phyloP scores from a whole-genome alignment of 2,113 vertebrate genomes.

The Panthera tigris region DNA sequence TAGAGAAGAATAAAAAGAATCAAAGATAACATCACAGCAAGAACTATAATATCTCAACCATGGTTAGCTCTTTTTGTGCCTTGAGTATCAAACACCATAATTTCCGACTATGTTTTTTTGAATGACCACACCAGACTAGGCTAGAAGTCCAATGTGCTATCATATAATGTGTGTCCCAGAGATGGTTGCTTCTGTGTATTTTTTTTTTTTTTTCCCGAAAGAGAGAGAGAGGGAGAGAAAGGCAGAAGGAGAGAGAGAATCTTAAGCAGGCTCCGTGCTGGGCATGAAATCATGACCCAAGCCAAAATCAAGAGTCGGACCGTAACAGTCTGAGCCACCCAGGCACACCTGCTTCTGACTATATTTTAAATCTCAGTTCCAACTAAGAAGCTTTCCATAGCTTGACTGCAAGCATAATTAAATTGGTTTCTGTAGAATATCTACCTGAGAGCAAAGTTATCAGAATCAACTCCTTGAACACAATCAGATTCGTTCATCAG shows the following conservation, averaged over 20 bases:
- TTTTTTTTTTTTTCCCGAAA: too few relatives aligned
- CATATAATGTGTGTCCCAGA: neutral
- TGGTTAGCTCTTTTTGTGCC: neutral
- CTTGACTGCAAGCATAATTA: neutral
- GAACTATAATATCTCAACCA: neutral
- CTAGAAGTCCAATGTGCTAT: neutral
- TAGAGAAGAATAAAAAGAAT: neutral
- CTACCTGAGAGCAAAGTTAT: neutral
- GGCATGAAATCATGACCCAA: too few relatives aligned
- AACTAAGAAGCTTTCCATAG: neutral
- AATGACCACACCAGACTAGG: neutral
- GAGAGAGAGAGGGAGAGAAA: too few relatives aligned
- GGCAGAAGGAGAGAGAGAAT: too few relatives aligned
- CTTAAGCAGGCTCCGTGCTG: too few relatives aligned
- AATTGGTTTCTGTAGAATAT: neutral
- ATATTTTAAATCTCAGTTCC: constrained; percentile 43
- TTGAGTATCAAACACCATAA: neutral
- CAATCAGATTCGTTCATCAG: neutral
- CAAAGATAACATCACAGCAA: neutral
- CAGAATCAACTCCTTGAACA: neutral
- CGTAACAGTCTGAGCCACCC: too few relatives aligned
- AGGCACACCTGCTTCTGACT: neutral
- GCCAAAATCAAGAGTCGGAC: too few relatives aligned
- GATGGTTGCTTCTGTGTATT: neutral
- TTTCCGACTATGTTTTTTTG: neutral